Evolutionary conservation across 2,888 invertebrate genomes (phyloP), one percentile per base, ranked within the genome.

Genomic region (Sarcophaga caerulescens): DNA sequence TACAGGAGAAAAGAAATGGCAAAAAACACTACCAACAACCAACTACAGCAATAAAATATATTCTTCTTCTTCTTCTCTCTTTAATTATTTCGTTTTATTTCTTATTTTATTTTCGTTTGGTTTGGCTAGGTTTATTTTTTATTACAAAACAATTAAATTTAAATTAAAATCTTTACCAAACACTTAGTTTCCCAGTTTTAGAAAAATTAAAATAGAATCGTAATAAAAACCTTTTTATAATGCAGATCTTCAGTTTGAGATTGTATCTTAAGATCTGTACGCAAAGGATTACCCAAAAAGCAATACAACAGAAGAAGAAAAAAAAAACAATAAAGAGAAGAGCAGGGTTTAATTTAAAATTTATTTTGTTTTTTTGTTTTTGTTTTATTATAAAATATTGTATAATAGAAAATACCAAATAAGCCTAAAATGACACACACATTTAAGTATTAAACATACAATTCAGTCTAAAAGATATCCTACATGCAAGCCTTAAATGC

Each of bases 361-460:
- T 14, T 52, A 52, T 52, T 52, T 17, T 21, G 14, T 5, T 60
- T 60, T 60, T 60, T 66, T 14, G 25, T 45, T 21, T 21, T 74
- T 52, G 52, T 44, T 63, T 62, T 45, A 21, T 47, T 63, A n/a
- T 60, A 21, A 70, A 70, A 57, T 65, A 6, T 80, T 73, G 59
- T 12, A 66, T 70, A 23, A 80, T 21, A 17, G 21, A 23, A 66
- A 77, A 82, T 77, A 68, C 77, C 71, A 62, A 66, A 66, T 77
- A 82, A 77, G 45, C 77, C 71, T 63, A 4, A 75, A 76, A 75
- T 52, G 76, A 73, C 71, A 82, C 71, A 82, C 71, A 19, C 23
- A 66, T 82, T 71, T 66, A 10, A 17, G 52, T 52, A 52, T 52
- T 52, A 82, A 66, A 60, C 69, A 57, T 68, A 47, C 60, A 14